phyloP scores from a whole-genome alignment of 2,888 invertebrate species.

The Autographa gamma region DNA sequence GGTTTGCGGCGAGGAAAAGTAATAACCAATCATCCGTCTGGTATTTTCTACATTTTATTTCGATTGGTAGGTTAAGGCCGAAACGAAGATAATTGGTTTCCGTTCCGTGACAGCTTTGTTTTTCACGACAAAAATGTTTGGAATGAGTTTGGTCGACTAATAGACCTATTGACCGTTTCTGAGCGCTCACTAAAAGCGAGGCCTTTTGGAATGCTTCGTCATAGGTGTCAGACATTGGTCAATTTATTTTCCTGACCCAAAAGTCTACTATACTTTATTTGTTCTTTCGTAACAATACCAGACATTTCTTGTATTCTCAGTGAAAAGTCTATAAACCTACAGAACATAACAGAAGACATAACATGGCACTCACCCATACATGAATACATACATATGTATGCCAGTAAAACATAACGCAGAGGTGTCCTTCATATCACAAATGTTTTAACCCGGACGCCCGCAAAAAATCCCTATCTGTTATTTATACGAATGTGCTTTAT shows the following conservation, averaged over 20 bases:
- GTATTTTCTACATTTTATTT: conserved; percentile 59
- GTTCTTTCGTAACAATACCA: not conserved
- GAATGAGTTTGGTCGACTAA: conserved; percentile 39
- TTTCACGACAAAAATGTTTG: conserved; percentile 39
- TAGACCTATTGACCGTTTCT: conserved; percentile 44
- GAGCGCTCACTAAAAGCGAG: conserved; percentile 19
- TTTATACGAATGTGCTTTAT: conserved; percentile 48
- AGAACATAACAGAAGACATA: conserved; percentile 35
- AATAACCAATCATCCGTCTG: conserved; percentile 55
- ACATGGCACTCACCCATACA: conserved; percentile 30
- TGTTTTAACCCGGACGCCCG: conserved; percentile 40
- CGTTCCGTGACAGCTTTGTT: conserved; percentile 49
- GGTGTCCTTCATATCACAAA: conserved; percentile 48
- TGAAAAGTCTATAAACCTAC: conserved; percentile 9
- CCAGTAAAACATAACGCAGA: conserved; percentile 35
- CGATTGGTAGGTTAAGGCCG: conserved; percentile 47
- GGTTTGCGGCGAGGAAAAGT: conserved; percentile 50
- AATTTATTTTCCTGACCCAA: conserved; percentile 5
- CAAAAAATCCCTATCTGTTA: conserved; percentile 51
- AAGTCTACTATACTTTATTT: not conserved
- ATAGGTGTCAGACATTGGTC: conserved; percentile 9
- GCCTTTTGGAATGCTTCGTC: conserved; percentile 13
- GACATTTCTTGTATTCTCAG: not conserved
- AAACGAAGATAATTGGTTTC: conserved; percentile 57
- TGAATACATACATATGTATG: conserved; percentile 50